phyloP scores from a whole-genome alignment of 2,888 invertebrate genomes.

The Tryphoninae sp. region DNA sequence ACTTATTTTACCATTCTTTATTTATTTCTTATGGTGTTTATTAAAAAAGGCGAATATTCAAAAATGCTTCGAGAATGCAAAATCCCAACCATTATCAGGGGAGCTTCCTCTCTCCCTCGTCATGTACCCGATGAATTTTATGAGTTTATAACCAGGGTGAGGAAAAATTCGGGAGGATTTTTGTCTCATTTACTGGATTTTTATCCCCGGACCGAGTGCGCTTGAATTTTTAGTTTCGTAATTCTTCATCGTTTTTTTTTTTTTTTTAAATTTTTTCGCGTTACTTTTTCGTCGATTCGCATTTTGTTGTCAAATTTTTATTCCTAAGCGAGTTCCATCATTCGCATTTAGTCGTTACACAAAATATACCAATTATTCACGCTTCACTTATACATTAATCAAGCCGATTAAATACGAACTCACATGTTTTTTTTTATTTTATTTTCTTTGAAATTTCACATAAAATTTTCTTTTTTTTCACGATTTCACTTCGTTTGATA shows the following conservation, averaged over 20 bases:
- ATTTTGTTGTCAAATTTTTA: conserved; percentile 32
- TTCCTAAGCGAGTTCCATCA: conserved; percentile 53
- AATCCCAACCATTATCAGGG: conserved; percentile 45
- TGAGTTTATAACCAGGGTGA: conserved; percentile 18
- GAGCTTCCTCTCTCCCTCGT: not conserved
- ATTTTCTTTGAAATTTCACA: conserved; percentile 34
- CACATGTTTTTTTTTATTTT: conserved; percentile 25
- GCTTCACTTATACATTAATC: conserved; percentile 50
- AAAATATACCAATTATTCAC: conserved; percentile 60
- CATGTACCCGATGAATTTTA: conserved; percentile 30
- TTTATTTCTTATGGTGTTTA: conserved; percentile 15
- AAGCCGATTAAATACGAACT: conserved; percentile 59
- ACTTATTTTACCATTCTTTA: not conserved
- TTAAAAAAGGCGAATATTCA: conserved; percentile 47
- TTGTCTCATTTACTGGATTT: conserved; percentile 37
- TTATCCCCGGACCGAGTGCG: conserved; percentile 58
- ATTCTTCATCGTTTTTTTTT: not conserved
- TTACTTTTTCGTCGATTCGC: conserved; percentile 12
- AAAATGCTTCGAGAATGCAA: conserved; percentile 50
- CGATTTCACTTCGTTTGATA: conserved; percentile 38
- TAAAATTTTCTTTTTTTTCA: conserved; percentile 18
- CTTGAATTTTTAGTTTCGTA: conserved; percentile 35
- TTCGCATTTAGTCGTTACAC: conserved; percentile 53
- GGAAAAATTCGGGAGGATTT: conserved; percentile 42
- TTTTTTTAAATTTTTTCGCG: conserved; percentile 7